Conservation (phyloP, 2,888 invertebrate species). For the Tolmerus cingulatus region DNA sequence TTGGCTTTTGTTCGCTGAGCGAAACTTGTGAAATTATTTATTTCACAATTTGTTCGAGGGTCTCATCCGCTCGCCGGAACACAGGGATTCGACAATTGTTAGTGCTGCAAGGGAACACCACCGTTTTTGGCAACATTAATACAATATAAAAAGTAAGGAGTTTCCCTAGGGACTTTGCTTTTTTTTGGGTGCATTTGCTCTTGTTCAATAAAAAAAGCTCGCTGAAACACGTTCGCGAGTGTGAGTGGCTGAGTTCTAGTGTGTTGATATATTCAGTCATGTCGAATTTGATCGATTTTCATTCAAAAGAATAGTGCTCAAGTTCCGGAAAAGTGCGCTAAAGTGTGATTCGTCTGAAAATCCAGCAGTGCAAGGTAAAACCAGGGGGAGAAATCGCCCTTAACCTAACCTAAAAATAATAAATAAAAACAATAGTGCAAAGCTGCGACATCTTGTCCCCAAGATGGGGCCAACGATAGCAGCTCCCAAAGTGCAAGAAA, state of each 20-base stretch:
- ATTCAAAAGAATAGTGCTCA: neutral
- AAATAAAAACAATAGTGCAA: neutral
- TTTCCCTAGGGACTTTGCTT: neutral
- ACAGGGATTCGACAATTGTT: neutral
- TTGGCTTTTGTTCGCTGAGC: conserved; percentile 11
- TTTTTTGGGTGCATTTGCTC: neutral
- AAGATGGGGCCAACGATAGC: neutral
- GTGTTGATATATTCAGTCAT: neutral
- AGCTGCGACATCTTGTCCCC: neutral
- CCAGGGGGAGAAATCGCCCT: neutral
- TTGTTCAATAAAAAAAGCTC: neutral
- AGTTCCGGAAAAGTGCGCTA: neutral
- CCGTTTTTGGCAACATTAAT: neutral
- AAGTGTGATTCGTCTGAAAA: neutral
- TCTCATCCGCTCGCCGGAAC: neutral
- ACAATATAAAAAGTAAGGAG: neutral
- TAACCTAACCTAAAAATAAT: neutral
- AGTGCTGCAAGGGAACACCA: neutral
- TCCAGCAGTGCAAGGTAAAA: neutral
- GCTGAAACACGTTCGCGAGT: neutral
- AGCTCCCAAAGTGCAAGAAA: neutral
- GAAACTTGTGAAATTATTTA: conserved; percentile 20
- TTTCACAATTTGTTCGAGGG: neutral
- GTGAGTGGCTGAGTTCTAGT: neutral
- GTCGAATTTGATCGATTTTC: neutral